A percentile compares a stretch with the other conserved stretches of the same genome.
Evolutionary conservation across 2,888 invertebrate genomes (phyloP).

Genomic region (Esperia sulphurella): DNA sequence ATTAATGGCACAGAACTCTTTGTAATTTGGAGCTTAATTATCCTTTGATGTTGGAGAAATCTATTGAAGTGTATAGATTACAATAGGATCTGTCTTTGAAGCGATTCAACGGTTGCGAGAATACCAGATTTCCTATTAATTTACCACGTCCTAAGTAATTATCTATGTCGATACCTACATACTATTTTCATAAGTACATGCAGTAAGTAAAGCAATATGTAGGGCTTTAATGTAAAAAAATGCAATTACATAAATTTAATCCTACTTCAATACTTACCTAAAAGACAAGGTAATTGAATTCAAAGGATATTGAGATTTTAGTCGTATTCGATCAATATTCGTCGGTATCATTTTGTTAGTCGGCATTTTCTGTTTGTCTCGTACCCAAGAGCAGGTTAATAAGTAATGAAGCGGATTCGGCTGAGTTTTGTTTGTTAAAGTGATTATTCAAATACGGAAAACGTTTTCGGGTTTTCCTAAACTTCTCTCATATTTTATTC

Average conservation of each 20-base stretch:
- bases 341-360: slow-evolving; percentile 13
- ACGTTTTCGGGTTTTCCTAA: slow-evolving; percentile 73
- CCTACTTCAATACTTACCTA: too few species aligned
- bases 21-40: slow-evolving; percentile 31
- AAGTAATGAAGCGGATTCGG: slow-evolving; percentile 72
- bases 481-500: slow-evolving; percentile 77
- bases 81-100: slow-evolving; percentile 44
- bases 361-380: slow-evolving; percentile 44
- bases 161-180: too few species aligned
- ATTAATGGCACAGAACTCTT: slow-evolving; percentile 33
- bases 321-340: slow-evolving; percentile 16
- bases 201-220: background rate
- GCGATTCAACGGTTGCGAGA: slow-evolving; percentile 35
- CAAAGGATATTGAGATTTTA: too few species aligned
- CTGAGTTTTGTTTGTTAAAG: slow-evolving; percentile 75
- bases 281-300: too few species aligned
- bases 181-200: too few species aligned
- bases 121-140: slow-evolving; percentile 37
- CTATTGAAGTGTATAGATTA: slow-evolving; percentile 40
- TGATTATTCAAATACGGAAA: slow-evolving; percentile 79
- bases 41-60: slow-evolving; percentile 43
- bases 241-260: too few species aligned
- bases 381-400: slow-evolving; percentile 66
- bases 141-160: background rate
- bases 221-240: too few species aligned